phyloP scores from a whole-genome alignment of 23 tunicate genomes.

The Phallusia fumigata region DNA sequence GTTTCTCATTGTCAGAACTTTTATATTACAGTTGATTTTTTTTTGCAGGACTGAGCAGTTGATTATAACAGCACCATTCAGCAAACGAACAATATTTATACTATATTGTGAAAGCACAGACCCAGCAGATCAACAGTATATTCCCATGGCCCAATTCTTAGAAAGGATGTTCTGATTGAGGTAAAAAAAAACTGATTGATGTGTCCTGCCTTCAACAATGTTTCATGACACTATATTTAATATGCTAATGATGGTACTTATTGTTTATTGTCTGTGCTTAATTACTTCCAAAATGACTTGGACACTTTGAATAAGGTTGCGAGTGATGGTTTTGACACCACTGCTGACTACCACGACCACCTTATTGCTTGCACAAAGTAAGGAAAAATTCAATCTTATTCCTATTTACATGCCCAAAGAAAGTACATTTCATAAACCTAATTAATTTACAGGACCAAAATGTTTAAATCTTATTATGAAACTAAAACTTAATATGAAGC shows the following conservation, averaged over 20 bases:
- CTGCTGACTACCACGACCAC: slow-evolving; percentile 83
- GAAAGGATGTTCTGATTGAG: slow-evolving; percentile 48
- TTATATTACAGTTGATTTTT: background rate
- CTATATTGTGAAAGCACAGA: slow-evolving; percentile 50
- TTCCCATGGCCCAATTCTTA: slow-evolving; percentile 75
- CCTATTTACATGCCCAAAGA: too few species aligned
- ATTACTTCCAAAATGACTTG: slow-evolving; percentile 78
- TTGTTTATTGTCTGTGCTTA: slow-evolving; percentile 84
- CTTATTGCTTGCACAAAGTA: slow-evolving; percentile 76
- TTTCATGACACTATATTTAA: too few species aligned
- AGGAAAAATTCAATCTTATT: background rate
- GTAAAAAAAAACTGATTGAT: slow-evolving; percentile 12
- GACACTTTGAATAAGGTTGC: slow-evolving; percentile 21
- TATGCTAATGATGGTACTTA: too few species aligned
- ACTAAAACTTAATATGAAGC: too few species aligned
- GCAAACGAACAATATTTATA: slow-evolving; percentile 27
- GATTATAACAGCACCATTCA: slow-evolving; percentile 66
- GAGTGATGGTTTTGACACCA: background rate
- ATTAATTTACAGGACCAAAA: too few species aligned
- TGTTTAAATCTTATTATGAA: too few species aligned
- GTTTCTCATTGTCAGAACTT: too few species aligned
- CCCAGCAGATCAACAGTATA: slow-evolving; percentile 51
- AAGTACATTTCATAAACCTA: too few species aligned
- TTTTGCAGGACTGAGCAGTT: slow-evolving; percentile 81
- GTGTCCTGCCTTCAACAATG: too few species aligned